phyloP scores from a whole-genome alignment of 2,797 vertebrate species.

The Taenioides sp. region DNA sequence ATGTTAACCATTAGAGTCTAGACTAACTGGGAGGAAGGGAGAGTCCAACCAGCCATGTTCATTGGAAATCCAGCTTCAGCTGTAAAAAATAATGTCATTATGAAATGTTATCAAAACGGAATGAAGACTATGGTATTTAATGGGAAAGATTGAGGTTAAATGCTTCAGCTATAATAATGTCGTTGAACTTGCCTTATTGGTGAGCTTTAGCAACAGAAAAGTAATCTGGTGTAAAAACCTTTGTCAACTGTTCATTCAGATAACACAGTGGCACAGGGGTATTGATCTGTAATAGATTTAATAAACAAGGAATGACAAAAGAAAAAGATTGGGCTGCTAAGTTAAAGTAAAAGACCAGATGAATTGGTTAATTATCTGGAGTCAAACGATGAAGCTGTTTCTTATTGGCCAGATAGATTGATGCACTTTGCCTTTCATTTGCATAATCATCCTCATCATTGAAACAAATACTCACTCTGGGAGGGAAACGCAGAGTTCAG shows the following conservation, averaged over 20 bases:
- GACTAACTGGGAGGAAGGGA: constrained; percentile 5
- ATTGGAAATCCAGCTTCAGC: not conserved
- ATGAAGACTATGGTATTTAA: not conserved
- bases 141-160: not conserved
- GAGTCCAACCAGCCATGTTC: constrained; percentile 8
- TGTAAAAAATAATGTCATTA: too few species aligned
- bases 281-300: constrained; percentile 12
- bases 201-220: not conserved
- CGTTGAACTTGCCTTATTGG: not conserved
- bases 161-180: not conserved
- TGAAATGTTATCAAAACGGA: constrained; percentile 2
- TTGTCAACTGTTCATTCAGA: constrained; percentile 2
- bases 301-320: constrained; percentile 11
- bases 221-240: not conserved
- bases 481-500: constrained; percentile 66
- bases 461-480: constrained; percentile 68
- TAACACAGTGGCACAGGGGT: not conserved
- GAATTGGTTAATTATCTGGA: constrained; percentile 55
- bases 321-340: constrained; percentile 17
- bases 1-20: too few species aligned
- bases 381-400: constrained; percentile 43
- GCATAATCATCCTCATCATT: constrained; percentile 67
- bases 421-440: constrained; percentile 60
- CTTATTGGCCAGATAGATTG: constrained; percentile 60
- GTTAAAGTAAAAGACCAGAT: constrained; percentile 32